Conservation (phyloP, 1,140 invertebrate genomes). For the Microvelia longipes region DNA sequence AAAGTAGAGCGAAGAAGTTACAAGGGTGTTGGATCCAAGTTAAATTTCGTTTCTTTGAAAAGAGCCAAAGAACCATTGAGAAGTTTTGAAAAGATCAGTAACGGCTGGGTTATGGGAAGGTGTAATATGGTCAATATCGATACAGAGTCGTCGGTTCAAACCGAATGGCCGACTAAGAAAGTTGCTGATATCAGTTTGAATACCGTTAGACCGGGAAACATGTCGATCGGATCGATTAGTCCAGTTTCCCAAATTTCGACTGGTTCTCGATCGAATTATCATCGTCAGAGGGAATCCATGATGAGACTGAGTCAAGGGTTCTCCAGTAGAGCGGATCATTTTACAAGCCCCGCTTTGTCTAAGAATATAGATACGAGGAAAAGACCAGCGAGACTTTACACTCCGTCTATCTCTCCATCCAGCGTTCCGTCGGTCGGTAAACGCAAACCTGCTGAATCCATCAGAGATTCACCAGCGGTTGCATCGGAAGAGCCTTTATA, state of each 20-base stretch:
- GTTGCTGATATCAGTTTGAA: background rate
- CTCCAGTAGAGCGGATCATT: background rate
- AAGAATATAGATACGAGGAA: background rate
- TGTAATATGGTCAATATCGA: conserved; percentile 8
- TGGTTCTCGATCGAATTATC: background rate
- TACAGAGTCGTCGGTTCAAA: background rate
- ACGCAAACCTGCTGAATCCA: background rate
- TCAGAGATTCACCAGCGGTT: background rate
- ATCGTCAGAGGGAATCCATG: background rate
- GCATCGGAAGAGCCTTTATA: background rate
- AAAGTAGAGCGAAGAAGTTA: too few species aligned
- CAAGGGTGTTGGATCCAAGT: too few species aligned
- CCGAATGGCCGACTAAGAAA: background rate
- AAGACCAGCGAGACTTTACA: background rate
- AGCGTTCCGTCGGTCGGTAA: background rate
- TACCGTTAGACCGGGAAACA: background rate
- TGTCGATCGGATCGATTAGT: background rate
- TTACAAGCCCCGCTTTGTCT: background rate
- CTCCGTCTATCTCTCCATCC: background rate
- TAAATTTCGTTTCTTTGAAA: background rate
- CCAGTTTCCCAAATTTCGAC: background rate
- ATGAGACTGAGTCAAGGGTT: background rate
- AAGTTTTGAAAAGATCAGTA: conserved; percentile 14
- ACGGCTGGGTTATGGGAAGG: conserved; percentile 14
- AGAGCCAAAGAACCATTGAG: conserved; percentile 10